phyloP scores from a whole-genome alignment of 2,797 vertebrate species.

The Enteromius viviparus region DNA sequence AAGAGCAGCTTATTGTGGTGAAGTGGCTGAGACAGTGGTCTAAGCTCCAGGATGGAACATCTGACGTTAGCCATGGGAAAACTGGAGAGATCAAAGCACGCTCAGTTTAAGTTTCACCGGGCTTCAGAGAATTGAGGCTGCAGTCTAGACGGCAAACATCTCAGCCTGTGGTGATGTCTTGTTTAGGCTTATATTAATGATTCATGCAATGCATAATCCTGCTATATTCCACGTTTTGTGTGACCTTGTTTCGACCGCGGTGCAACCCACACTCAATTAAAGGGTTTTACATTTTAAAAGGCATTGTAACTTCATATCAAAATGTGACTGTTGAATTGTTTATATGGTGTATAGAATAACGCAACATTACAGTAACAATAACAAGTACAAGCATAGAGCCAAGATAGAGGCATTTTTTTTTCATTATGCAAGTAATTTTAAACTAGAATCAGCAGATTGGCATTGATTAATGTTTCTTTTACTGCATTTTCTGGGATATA shows the following conservation, averaged over 20 bases:
- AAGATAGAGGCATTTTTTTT: background rate
- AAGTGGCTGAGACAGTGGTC: conserved; percentile 49
- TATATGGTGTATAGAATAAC: background rate
- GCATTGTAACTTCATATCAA: conserved; percentile 4
- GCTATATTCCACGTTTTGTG: conserved; percentile 10
- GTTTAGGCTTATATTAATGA: conserved; percentile 50
- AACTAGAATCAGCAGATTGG: background rate
- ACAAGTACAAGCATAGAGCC: background rate
- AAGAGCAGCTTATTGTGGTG: conserved; percentile 58
- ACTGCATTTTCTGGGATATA: background rate
- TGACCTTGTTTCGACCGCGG: conserved; percentile 19
- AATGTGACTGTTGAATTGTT: conserved; percentile 7
- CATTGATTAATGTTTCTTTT: background rate
- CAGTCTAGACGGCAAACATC: conserved; percentile 54
- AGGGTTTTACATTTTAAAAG: conserved; percentile 14
- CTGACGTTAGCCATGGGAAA: conserved; percentile 57
- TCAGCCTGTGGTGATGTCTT: conserved; percentile 49
- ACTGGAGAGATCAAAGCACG: conserved; percentile 41
- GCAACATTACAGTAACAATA: background rate
- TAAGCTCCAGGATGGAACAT: conserved; percentile 55
- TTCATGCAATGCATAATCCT: conserved; percentile 12
- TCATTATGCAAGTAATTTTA: background rate
- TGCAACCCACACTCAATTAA: background rate
- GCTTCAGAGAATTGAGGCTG: conserved; percentile 40
- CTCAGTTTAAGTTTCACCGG: conserved; percentile 26